Conservation (phyloP, 35 echinoderm and acorn worm species). For the Patiria miniata region DNA sequence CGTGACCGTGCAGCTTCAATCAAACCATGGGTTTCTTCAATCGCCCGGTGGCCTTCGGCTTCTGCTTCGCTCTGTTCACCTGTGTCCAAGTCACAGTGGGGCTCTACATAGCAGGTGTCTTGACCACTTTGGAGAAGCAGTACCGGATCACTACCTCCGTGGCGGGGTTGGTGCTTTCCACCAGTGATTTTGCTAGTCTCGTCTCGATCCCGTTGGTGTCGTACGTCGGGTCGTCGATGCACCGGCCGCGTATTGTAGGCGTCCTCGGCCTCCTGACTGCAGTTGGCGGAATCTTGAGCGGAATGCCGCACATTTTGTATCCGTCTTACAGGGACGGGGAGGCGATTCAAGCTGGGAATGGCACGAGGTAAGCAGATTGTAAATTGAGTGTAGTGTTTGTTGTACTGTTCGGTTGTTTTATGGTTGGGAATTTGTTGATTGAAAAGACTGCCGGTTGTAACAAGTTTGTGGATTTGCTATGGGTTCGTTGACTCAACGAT, state of each 20-base stretch:
- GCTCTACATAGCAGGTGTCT: slow-evolving; percentile 27
- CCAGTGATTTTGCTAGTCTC: slow-evolving; percentile 63
- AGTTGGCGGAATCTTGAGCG: slow-evolving; percentile 45
- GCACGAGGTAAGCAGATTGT: too few species aligned
- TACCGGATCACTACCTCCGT: slow-evolving; percentile 73
- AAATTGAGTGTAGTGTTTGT: too few species aligned
- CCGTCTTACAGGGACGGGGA: neutral
- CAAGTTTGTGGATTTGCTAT: too few species aligned
- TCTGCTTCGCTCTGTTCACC: slow-evolving; percentile 24
- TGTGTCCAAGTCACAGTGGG: slow-evolving; percentile 36
- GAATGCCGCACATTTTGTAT: slow-evolving; percentile 71
- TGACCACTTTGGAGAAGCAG: slow-evolving; percentile 76
- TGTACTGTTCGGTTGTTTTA: too few species aligned
- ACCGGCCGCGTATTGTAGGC: slow-evolving; percentile 76
- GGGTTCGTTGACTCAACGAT: too few species aligned
- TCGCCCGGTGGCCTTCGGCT: slow-evolving; percentile 29
- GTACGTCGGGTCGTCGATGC: slow-evolving; percentile 56
- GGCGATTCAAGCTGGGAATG: too few species aligned
- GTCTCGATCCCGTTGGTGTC: slow-evolving; percentile 55
- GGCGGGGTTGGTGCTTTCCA: slow-evolving; percentile 52
- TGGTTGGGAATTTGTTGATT: too few species aligned
- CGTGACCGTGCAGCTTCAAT: too few species aligned
- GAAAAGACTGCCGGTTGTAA: too few species aligned
- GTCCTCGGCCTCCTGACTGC: slow-evolving; percentile 28
- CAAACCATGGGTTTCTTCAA: slow-evolving; percentile 22